Evolutionary conservation across 2,888 invertebrate species (phyloP).

Genomic region (Aplocera efformata): DNA sequence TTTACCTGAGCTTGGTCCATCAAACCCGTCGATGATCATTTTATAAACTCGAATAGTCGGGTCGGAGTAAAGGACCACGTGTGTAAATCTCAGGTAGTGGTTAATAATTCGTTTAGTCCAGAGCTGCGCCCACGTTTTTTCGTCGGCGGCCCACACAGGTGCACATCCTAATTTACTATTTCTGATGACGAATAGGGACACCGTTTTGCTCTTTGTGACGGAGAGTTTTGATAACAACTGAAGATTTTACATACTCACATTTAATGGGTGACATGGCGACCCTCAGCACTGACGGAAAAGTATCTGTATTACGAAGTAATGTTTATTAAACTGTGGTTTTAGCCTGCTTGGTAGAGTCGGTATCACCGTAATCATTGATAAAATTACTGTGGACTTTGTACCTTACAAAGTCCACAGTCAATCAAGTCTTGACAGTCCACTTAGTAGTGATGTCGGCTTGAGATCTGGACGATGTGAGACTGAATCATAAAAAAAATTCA

Average conservation of each 20-base stretch:
- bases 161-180: slow-evolving; percentile 75
- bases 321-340: neutral
- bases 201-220: slow-evolving; percentile 43
- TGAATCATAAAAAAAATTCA: too few relatives aligned
- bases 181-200: slow-evolving; percentile 58
- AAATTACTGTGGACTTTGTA: too few relatives aligned
- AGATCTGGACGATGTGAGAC: too few relatives aligned
- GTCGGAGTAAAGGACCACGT: slow-evolving; percentile 29
- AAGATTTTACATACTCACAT: slow-evolving; percentile 2
- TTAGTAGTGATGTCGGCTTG: too few relatives aligned
- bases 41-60: slow-evolving; percentile 12
- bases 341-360: neutral
- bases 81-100: slow-evolving; percentile 72
- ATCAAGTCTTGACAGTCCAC: too few relatives aligned
- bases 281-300: neutral
- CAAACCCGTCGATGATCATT: slow-evolving; percentile 38
- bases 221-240: slow-evolving; percentile 30
- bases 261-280: neutral
- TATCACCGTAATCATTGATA: slow-evolving; percentile 2
- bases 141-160: slow-evolving; percentile 73
- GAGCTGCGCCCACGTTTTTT: slow-evolving; percentile 73
- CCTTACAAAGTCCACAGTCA: too few relatives aligned
- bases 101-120: slow-evolving; percentile 78
- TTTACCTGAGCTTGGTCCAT: neutral
- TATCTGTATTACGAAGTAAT: too few relatives aligned